Evolutionary conservation across 2,888 invertebrate genomes (phyloP), one percentile per base, ranked within the genome.

Genomic region (Synanthedon andrenaeformis): DNA sequence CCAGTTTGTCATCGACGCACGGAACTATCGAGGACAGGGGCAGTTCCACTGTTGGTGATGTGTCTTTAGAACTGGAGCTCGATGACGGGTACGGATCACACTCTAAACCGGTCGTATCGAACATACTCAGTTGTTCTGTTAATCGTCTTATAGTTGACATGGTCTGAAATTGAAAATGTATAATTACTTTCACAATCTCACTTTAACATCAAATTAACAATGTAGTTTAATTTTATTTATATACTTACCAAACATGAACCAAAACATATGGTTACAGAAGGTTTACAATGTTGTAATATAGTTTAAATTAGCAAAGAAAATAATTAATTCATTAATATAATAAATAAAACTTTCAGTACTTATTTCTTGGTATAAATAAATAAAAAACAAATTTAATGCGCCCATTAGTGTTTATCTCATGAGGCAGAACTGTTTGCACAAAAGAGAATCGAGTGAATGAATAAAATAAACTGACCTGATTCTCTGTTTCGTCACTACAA

Each of bases 111-210:
- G 90, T 90, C 2, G 92, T 70, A 60, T 94, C 94, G 56, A 93
- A 89, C 51, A 90, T 86, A 57, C 91, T 92, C 13, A 95, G 76
- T 67, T 94, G 94, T 66, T 94, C 94, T 0, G 94, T 94, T 19
- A 95, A 91, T 42, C 92, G 90, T 65, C 92, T 91, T 74, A 94
- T 92, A 0, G 94, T 93, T 1, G 94, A 92, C 63, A 93, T 81
- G 0, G 91, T 88, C 79, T 91, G 82, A 28, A 70, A 54, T 41
- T 12, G 10, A 5, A 54, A n/a, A 53, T 17, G 12, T 54, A 42
- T 42, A 74, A 4, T 80, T 17, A 14, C 3, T 49, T 49, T 2
- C 42, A 42, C 10, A 49, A 19, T 17, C 3, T 51, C 11, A 13
- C 8, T 45, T 13, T 42, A n/a, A 42, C 5, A 13, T 12, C 23